Evolutionary conservation across 2,113 vertebrate genomes (phyloP).

Genomic region (Spilogale gracilis): DNA sequence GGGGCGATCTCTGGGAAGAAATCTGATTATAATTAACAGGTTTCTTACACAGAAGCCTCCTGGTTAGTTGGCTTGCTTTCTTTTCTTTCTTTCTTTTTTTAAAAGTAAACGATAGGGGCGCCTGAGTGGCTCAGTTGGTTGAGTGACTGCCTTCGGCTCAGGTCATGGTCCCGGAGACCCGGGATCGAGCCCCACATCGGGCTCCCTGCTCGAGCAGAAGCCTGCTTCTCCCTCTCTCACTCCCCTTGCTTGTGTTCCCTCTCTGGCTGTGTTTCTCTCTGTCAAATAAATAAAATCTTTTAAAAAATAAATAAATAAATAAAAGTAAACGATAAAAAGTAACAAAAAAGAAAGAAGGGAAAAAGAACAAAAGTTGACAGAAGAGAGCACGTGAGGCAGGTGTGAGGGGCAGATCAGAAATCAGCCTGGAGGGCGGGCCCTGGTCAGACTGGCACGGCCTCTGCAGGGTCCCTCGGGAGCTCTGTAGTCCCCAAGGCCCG

Average conservation of each 20-base stretch:
- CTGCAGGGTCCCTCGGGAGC: not conserved
- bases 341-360: not conserved
- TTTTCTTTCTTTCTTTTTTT: not conserved
- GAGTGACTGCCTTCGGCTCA: too few relatives aligned
- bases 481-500: accelerated
- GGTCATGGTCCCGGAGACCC: too few relatives aligned
- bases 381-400: not conserved
- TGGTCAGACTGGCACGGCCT: accelerated
- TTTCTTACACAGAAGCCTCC: constrained; percentile 9
- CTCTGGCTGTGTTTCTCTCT: too few relatives aligned
- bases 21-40: not conserved
- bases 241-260: too few relatives aligned
- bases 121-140: too few relatives aligned
- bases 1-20: not conserved
- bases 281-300: too few relatives aligned
- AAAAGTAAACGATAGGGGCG: too few relatives aligned
- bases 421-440: not conserved
- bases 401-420: accelerated
- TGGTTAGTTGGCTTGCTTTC: not conserved
- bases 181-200: too few relatives aligned
- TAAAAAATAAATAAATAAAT: too few relatives aligned
- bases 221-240: too few relatives aligned
- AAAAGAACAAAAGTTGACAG: not conserved
- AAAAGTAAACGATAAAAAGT: not conserved
- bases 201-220: too few relatives aligned